Conservation (phyloP, 2,888 invertebrate genomes). For the Eumacrocentrus americanus region DNA sequence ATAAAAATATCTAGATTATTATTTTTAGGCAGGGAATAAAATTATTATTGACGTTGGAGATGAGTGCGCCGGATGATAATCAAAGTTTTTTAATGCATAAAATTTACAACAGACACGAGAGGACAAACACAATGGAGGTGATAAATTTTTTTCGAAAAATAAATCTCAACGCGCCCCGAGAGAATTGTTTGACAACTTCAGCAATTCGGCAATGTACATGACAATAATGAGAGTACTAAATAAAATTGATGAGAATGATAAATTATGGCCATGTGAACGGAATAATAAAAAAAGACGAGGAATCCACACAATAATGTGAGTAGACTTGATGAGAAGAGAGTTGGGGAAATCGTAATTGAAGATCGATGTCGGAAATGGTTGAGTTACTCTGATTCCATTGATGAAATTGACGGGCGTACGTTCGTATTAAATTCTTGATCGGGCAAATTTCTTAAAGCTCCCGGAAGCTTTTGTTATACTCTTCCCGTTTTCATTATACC, state of each 20-base stretch:
- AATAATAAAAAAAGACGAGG: not conserved
- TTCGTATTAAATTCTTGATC: not conserved
- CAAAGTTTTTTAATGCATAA: slow-evolving; percentile 29
- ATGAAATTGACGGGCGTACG: not conserved
- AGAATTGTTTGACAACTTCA: not conserved
- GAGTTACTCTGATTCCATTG: not conserved
- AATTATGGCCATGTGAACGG: not conserved
- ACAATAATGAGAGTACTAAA: not conserved
- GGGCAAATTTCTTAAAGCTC: no score
- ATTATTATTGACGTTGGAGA: not conserved
- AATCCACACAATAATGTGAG: not conserved
- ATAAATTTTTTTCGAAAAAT: not conserved
- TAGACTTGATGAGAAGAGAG: not conserved
- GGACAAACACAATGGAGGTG: not conserved
- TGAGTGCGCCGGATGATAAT: not conserved
- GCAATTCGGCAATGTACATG: not conserved
- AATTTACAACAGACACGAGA: not conserved
- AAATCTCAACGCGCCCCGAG: not conserved
- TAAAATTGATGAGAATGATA: not conserved
- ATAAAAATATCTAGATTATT: not conserved
- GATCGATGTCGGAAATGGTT: not conserved
- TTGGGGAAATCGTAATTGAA: not conserved
- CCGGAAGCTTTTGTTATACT: no score
- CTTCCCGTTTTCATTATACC: no score
- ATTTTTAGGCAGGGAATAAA: not conserved